Evolutionary conservation across 1,140 invertebrate species (phyloP).

Genomic region (Episyrphus balteatus): DNA sequence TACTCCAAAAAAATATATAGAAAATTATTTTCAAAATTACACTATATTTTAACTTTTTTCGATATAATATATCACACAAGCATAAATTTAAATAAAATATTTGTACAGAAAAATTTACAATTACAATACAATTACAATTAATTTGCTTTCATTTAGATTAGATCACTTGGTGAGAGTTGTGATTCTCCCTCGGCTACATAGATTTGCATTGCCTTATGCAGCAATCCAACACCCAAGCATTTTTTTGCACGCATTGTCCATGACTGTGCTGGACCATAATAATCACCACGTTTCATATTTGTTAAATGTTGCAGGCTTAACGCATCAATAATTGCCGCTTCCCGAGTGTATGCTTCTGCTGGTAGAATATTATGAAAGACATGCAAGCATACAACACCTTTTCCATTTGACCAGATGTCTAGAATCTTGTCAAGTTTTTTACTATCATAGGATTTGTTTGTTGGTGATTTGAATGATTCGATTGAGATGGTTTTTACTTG

Average conservation of each 20-base stretch:
- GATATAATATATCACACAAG: too few species aligned
- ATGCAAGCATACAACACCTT: slow-evolving; percentile 82
- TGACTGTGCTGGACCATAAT: slow-evolving; percentile 64
- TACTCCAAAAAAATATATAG: too few species aligned
- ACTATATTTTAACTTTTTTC: too few species aligned
- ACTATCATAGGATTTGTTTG: slow-evolving; percentile 10
- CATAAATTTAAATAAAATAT: too few species aligned
- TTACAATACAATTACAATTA: too few species aligned
- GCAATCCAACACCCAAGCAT: slow-evolving; percentile 66
- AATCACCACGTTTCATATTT: slow-evolving; percentile 73
- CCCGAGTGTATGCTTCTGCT: slow-evolving; percentile 84
- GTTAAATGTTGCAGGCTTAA: slow-evolving; percentile 65
- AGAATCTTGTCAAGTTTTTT: slow-evolving; percentile 69
- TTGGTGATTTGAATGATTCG: slow-evolving; percentile 22
- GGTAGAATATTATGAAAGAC: slow-evolving; percentile 85
- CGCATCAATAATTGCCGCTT: slow-evolving; percentile 87
- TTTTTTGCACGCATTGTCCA: slow-evolving; percentile 61
- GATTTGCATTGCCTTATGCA: slow-evolving; percentile 75
- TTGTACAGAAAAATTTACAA: too few species aligned
- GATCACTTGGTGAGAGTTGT: slow-evolving; percentile 58
- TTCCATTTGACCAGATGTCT: slow-evolving; percentile 72
- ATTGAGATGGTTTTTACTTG: slow-evolving; percentile 13
- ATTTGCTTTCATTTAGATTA: slow-evolving; percentile 33
- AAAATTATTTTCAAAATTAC: too few species aligned
- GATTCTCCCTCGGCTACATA: slow-evolving; percentile 78